A percentile compares a stretch with the other conserved stretches of the same genome.
These are phyloP conservation scores for Eurytemora carolleeae DNA, from an alignment of 1,140 invertebrate species.

Conservation along the genomic window DNA sequence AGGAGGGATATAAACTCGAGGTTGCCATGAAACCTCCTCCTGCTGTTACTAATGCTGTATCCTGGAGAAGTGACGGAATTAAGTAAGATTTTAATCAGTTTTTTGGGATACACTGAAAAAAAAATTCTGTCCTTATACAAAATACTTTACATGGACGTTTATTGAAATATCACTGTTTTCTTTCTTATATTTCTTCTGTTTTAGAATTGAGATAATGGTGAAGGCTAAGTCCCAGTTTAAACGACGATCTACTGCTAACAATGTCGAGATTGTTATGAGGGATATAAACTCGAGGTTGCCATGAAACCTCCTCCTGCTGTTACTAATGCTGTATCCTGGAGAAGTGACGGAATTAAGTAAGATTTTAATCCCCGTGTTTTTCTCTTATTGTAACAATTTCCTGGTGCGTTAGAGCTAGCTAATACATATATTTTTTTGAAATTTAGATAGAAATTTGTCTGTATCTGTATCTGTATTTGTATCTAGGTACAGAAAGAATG, in stretches of 20 bases:
- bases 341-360: slow-evolving; percentile 85
- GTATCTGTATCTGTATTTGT: no score
- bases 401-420: no score
- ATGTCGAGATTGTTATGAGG: slow-evolving; percentile 97
- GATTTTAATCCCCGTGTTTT: no score
- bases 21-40: slow-evolving; percentile 87
- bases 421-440: no score
- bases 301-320: slow-evolving; percentile 95
- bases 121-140: no score
- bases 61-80: slow-evolving; percentile 95
- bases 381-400: no score
- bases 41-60: slow-evolving; percentile 99
- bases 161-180: no score
- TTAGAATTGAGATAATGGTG: slow-evolving; percentile 98
- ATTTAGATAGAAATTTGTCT: no score
- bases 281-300: slow-evolving; percentile 91
- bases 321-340: slow-evolving; percentile 98
- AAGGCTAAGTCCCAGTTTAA: slow-evolving; percentile 99
- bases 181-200: no score
- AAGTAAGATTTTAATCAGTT: slow-evolving; percentile 38
- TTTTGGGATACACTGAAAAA: no score
- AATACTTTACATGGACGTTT: no score
- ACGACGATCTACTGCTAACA: slow-evolving; percentile 88
- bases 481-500: slow-evolving; percentile 87
- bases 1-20: slow-evolving; percentile 95